These are phyloP conservation scores for Shinisaurus crocodilurus DNA, from an alignment of 2,113 vertebrate genomes.

Conservation along the genomic window DNA sequence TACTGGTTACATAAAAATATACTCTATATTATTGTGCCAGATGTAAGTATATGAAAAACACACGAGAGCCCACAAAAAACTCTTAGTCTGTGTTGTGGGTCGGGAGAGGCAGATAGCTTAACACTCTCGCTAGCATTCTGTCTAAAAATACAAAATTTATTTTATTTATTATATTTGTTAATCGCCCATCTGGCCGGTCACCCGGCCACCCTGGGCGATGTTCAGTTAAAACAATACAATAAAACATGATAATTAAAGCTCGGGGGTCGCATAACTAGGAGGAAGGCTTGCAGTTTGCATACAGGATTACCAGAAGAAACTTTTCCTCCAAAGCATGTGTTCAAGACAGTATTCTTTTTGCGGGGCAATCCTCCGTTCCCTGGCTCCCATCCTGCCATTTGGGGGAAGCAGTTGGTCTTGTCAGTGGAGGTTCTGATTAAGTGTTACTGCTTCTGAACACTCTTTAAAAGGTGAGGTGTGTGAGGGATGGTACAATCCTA, in stretches of 20 bases:
- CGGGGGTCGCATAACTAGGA: too few species aligned
- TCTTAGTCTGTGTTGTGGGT: conserved; percentile 22
- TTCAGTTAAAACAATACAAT: too few species aligned
- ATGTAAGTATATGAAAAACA: conserved; percentile 50
- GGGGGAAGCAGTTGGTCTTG: not conserved
- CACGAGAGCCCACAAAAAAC: conserved; percentile 53
- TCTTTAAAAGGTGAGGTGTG: not conserved
- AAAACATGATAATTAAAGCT: too few species aligned
- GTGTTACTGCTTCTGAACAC: conserved; percentile 20
- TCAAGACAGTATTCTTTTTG: conserved; percentile 29
- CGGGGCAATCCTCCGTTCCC: fast-evolving
- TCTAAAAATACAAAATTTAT: conserved; percentile 17
- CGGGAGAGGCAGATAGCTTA: conserved; percentile 21
- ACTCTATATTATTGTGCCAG: not conserved
- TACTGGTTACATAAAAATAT: fast-evolving
- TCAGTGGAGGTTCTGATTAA: not conserved
- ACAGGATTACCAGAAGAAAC: conserved; percentile 7
- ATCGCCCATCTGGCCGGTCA: too few species aligned
- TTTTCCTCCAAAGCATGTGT: not conserved
- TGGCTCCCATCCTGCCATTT: too few species aligned
- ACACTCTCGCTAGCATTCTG: not conserved
- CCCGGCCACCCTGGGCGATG: too few species aligned
- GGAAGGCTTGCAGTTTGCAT: conserved; percentile 37
- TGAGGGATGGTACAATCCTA: not conserved
- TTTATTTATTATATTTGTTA: too few species aligned